These are phyloP conservation scores for Epinotia ramella DNA, from an alignment of 2,888 invertebrate genomes.

Conservation along the genomic window DNA sequence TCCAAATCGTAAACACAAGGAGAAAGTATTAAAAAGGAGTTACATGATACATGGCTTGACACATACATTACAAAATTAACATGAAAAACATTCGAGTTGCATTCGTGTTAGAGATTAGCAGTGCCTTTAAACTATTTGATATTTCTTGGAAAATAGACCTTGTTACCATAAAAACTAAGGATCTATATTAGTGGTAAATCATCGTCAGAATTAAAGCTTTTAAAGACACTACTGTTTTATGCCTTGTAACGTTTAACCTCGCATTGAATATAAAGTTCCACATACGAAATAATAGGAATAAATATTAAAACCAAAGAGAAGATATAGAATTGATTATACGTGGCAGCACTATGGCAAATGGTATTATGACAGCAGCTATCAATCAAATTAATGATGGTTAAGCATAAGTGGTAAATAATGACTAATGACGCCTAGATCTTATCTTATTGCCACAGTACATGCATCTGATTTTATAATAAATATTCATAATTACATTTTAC, in stretches of 20 bases:
- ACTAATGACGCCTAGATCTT: no score
- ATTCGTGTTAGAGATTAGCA: neutral
- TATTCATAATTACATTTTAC: neutral
- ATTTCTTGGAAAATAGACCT: neutral
- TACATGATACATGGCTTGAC: conserved; percentile 23
- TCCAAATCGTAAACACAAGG: neutral
- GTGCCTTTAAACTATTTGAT: neutral
- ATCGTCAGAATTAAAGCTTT: neutral
- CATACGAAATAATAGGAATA: neutral
- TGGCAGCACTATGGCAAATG: neutral
- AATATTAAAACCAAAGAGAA: neutral
- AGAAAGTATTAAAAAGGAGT: conserved; percentile 2
- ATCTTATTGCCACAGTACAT: neutral
- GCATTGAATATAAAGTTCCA: neutral
- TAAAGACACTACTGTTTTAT: neutral
- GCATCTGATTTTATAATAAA: neutral
- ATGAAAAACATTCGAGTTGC: conserved; percentile 4
- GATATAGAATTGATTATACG: neutral
- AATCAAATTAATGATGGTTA: neutral
- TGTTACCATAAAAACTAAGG: neutral
- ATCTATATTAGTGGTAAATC: neutral
- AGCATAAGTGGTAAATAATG: neutral
- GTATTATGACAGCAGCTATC: neutral
- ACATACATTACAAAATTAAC: conserved; percentile 15
- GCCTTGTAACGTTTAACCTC: neutral